These are phyloP conservation scores for Sinopyrophorus schimmeli DNA, from an alignment of 2,888 invertebrate genomes.

Conservation along the genomic window DNA sequence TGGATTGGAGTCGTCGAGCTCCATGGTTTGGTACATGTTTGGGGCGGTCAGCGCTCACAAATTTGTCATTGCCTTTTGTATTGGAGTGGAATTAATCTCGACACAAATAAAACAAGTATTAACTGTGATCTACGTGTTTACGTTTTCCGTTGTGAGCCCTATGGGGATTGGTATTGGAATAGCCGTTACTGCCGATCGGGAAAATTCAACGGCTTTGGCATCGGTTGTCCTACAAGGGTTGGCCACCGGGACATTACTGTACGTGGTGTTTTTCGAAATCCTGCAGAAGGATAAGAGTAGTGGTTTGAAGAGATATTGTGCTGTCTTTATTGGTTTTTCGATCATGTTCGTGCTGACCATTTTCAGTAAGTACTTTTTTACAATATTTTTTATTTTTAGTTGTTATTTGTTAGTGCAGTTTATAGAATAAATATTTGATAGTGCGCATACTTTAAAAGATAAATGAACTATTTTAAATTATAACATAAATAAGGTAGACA, in stretches of 20 bases:
- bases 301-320: conserved; percentile 68
- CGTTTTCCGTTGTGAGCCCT: conserved; percentile 80
- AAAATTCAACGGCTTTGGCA: conserved; percentile 63
- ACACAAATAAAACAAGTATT: conserved; percentile 67
- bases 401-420: not conserved
- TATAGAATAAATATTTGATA: not conserved
- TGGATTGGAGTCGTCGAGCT: conserved; percentile 69
- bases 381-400: not conserved
- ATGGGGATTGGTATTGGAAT: conserved; percentile 78
- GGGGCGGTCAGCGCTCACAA: conserved; percentile 85
- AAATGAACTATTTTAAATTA: too few species aligned
- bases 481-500: too few species aligned
- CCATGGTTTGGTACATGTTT: conserved; percentile 76
- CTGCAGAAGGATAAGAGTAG: conserved; percentile 63
- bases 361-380: conserved; percentile 37
- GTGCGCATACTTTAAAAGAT: too few species aligned
- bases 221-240: conserved; percentile 78
- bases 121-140: conserved; percentile 69
- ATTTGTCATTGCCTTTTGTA: conserved; percentile 84
- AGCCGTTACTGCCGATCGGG: conserved; percentile 63
- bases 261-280: conserved; percentile 97
- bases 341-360: conserved; percentile 65
- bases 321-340: conserved; percentile 70
- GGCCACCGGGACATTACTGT: conserved; percentile 90
- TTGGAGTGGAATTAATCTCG: conserved; percentile 80